These are phyloP conservation scores for Illadopsis cleaveri DNA, from an alignment of 2,113 vertebrate species.

Conservation along the genomic window DNA sequence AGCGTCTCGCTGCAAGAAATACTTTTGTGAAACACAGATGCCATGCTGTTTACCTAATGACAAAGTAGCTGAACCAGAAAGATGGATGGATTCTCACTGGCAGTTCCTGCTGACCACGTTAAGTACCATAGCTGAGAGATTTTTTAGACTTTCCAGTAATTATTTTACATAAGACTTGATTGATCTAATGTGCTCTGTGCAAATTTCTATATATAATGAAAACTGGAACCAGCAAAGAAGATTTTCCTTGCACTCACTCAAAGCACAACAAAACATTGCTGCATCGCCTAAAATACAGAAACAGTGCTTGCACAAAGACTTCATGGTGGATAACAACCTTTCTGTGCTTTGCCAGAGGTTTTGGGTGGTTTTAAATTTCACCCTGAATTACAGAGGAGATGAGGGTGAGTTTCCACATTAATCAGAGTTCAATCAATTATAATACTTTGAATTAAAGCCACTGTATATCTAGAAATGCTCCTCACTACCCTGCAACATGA, in stretches of 20 bases:
- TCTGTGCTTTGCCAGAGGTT: background rate
- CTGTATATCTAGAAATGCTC: background rate
- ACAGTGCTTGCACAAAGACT: background rate
- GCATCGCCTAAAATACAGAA: background rate
- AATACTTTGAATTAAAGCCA: background rate
- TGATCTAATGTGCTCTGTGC: conserved; percentile 25
- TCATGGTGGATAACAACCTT: conserved; percentile 30
- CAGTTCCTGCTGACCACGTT: conserved; percentile 12
- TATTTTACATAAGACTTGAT: background rate
- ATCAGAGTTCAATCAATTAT: conserved; percentile 1
- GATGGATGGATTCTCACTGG: conserved; percentile 22
- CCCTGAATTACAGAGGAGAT: conserved; percentile 37
- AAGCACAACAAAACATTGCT: background rate
- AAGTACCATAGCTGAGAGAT: background rate
- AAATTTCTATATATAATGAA: conserved; percentile 42
- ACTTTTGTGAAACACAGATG: background rate
- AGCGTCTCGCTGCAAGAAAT: conserved; percentile 27
- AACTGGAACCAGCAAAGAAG: background rate
- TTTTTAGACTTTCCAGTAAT: conserved; percentile 19
- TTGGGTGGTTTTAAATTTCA: background rate
- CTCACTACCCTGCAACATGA: background rate
- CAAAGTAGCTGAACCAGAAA: conserved; percentile 55
- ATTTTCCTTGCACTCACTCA: conserved; percentile 8
- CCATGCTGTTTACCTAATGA: conserved; percentile 57
- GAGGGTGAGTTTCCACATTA: conserved; percentile 25